phyloP scores from a whole-genome alignment of 2,797 vertebrate genomes.

The Vireo griseus region DNA sequence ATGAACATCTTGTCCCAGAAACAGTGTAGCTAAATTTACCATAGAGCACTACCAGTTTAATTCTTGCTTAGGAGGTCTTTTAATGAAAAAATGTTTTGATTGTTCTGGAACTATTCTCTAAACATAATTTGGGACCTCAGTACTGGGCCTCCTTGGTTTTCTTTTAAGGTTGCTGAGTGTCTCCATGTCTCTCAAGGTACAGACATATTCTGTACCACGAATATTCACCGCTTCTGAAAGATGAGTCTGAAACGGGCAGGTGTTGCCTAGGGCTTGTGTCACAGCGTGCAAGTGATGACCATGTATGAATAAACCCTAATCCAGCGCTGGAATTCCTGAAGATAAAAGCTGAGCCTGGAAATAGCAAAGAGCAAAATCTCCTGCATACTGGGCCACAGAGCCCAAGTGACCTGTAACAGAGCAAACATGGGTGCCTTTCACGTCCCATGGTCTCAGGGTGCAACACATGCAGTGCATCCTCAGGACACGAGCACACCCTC shows the following conservation, averaged over 20 bases:
- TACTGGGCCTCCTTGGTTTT: background rate
- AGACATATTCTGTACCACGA: accelerated
- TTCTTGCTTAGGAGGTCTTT: background rate
- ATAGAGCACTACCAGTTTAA: background rate
- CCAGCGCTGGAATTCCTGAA: background rate
- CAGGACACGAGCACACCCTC: accelerated
- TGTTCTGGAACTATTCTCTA: background rate
- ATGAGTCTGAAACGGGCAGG: background rate
- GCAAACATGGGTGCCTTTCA: accelerated
- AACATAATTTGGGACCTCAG: background rate
- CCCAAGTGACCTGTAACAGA: background rate
- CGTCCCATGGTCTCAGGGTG: accelerated
- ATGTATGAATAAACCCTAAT: background rate
- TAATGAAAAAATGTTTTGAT: background rate
- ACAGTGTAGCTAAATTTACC: background rate
- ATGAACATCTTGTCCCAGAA: constrained; percentile 7
- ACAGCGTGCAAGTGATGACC: background rate
- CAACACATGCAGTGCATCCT: accelerated
- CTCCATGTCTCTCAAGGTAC: background rate
- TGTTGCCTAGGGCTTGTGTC: background rate
- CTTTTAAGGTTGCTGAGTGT: background rate
- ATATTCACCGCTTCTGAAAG: background rate
- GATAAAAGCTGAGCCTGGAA: background rate
- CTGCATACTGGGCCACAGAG: background rate
- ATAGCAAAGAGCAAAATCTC: background rate